Evolutionary conservation across 1,140 invertebrate species (phyloP).

Genomic region (Paracyclopina nana): DNA sequence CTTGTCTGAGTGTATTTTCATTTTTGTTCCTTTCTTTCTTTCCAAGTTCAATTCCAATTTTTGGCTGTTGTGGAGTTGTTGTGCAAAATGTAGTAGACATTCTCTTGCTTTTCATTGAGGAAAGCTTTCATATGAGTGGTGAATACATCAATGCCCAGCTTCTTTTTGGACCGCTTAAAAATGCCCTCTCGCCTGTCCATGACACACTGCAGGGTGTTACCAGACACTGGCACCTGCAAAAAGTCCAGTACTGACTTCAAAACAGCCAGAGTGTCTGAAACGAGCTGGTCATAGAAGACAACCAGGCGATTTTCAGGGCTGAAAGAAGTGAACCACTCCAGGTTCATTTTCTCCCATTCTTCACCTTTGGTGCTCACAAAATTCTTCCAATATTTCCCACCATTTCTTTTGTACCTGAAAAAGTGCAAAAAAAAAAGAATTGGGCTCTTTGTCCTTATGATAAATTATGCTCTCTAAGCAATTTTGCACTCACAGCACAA

Average conservation of each 20-base stretch:
- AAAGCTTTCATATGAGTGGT: not conserved
- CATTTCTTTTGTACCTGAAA: not conserved
- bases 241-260: not conserved
- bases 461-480: too few relatives aligned
- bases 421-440: too few relatives aligned
- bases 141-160: not conserved
- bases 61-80: too few relatives aligned
- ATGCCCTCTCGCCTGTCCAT: not conserved
- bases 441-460: too few relatives aligned
- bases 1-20: too few relatives aligned
- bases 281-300: slow-evolving; percentile 2
- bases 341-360: not conserved
- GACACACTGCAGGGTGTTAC: not conserved
- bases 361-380: slow-evolving; percentile 1
- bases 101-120: too few relatives aligned
- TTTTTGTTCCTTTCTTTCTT: too few relatives aligned
- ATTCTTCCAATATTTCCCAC: not conserved
- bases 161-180: not conserved
- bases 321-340: not conserved
- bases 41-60: too few relatives aligned
- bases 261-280: not conserved
- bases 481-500: too few relatives aligned
- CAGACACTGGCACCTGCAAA: not conserved
- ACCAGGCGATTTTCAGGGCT: not conserved
- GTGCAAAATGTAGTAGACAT: too few relatives aligned